phyloP scores from a whole-genome alignment of 2,888 invertebrate genomes.

The Acholoe squamosa region DNA sequence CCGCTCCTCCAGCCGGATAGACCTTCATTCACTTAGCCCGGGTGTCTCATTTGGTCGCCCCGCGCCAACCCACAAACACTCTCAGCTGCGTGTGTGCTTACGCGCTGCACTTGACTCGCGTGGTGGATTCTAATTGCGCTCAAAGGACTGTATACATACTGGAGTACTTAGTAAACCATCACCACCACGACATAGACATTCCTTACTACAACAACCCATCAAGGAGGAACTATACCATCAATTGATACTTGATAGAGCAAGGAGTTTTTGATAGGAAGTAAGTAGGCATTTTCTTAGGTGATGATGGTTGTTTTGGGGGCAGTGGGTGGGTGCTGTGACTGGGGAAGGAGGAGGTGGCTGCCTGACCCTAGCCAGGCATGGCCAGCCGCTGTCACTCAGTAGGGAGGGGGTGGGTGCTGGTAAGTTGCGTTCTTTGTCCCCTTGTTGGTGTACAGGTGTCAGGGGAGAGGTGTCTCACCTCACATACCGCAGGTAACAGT shows the following conservation, averaged over 20 bases:
- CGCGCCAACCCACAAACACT: constrained; percentile 7
- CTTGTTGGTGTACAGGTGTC: constrained; percentile 30
- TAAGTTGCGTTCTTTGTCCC: constrained; percentile 28
- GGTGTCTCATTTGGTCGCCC: neutral
- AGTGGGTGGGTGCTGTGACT: neutral
- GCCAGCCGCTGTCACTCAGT: constrained; percentile 11
- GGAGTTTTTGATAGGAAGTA: neutral
- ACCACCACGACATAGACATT: neutral
- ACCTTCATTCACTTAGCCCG: constrained; percentile 29
- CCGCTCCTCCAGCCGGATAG: neutral
- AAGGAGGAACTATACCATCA: neutral
- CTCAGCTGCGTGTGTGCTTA: neutral
- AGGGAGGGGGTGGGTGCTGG: neutral
- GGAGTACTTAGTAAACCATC: neutral
- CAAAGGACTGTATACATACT: neutral
- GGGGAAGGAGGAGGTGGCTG: neutral
- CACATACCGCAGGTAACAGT: neutral
- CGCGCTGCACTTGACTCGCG: constrained; percentile 1
- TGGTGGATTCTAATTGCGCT: constrained; percentile 28
- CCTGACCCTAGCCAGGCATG: neutral
- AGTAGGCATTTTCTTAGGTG: neutral
- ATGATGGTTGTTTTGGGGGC: constrained; percentile 9
- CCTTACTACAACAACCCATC: neutral
- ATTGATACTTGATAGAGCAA: neutral
- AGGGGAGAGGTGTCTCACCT: neutral